Percentiles rank a stretch among this genome's conserved stretches.
phyloP scores from a whole-genome alignment of 1,140 invertebrate genomes.

The Lamellibrachia luymesi region DNA sequence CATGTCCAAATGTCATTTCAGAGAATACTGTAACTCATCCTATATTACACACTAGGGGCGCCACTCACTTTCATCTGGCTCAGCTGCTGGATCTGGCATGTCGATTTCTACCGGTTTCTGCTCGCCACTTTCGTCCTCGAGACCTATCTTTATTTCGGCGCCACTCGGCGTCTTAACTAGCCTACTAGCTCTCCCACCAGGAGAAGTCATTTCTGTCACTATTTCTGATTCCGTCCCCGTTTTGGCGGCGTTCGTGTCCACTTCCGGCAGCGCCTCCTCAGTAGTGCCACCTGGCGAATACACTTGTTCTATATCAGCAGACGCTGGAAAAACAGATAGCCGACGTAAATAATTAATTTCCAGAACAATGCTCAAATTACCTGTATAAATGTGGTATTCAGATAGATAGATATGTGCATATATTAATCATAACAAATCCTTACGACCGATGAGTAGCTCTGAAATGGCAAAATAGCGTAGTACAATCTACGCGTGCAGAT shows the following conservation, averaged over 20 bases:
- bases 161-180: not conserved
- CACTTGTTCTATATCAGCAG: not conserved
- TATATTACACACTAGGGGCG: not conserved
- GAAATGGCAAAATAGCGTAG: too few relatives aligned
- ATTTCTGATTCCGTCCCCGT: not conserved
- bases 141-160: not conserved
- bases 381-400: not conserved
- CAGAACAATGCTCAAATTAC: not conserved
- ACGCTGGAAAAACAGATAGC: not conserved
- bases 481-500: too few relatives aligned
- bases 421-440: too few relatives aligned
- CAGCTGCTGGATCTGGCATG: not conserved
- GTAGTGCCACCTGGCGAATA: not conserved
- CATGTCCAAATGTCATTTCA: not conserved
- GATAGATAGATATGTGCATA: too few relatives aligned
- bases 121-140: not conserved
- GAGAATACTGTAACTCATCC: not conserved
- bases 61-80: not conserved
- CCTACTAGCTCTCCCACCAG: not conserved
- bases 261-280: not conserved
- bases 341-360: not conserved
- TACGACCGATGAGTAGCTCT: too few relatives aligned
- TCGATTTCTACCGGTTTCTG: not conserved
- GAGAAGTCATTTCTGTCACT: not conserved
- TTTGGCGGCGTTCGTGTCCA: not conserved